Conservation (phyloP, 2,888 invertebrate genomes). For the Dorcus hopei region DNA sequence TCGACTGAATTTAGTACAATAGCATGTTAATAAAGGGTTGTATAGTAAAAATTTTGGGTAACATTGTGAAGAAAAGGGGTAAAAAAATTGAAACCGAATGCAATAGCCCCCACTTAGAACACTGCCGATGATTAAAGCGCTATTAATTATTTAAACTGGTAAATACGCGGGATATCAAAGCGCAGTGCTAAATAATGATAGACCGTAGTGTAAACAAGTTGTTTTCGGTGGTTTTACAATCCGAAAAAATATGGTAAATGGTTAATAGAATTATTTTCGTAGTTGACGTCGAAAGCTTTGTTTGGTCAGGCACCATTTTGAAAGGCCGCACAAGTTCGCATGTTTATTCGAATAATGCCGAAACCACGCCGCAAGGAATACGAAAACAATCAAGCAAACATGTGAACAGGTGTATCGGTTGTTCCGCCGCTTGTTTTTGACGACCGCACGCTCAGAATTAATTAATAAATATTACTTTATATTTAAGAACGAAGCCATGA, state of each 20-base stretch:
- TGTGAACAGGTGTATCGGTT: too few relatives aligned
- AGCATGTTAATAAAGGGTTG: too few relatives aligned
- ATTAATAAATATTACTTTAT: too few relatives aligned
- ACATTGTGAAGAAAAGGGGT: too few relatives aligned
- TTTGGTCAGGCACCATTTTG: conserved; percentile 63
- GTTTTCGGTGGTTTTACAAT: background rate
- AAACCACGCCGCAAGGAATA: too few relatives aligned
- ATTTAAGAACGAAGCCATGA: conserved; percentile 37
- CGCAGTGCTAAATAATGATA: background rate
- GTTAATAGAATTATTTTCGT: conserved; percentile 7
- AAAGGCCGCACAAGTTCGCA: conserved; percentile 34
- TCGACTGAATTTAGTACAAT: too few relatives aligned
- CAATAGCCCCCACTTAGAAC: conserved; percentile 14
- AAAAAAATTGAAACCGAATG: background rate
- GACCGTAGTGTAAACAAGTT: background rate
- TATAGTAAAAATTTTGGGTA: too few relatives aligned
- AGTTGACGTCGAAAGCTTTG: conserved; percentile 31
- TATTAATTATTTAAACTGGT: conserved; percentile 18
- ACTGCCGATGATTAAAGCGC: conserved; percentile 9
- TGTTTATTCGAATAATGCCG: background rate
- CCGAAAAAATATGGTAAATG: background rate
- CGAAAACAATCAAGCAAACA: background rate
- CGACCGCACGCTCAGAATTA: too few relatives aligned
- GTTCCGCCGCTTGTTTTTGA: too few relatives aligned
- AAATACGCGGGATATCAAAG: conserved; percentile 14